Conservation (phyloP, 2,113 vertebrate genomes). For the Scytalopus superciliaris region DNA sequence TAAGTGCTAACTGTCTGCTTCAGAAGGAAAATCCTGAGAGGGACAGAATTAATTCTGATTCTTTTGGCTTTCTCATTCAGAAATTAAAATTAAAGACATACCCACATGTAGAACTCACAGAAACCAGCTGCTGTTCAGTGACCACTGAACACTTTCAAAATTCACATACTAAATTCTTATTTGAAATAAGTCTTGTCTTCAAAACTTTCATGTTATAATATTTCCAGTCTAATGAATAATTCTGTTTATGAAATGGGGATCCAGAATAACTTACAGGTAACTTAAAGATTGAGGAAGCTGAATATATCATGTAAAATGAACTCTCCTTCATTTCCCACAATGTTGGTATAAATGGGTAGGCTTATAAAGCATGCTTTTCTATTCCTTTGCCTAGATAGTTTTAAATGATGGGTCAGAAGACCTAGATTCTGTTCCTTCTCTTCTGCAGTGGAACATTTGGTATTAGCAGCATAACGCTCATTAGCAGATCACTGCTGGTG, state of each 20-base stretch:
- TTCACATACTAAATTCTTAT: background rate
- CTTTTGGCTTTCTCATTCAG: background rate
- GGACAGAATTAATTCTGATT: background rate
- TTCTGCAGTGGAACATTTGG: background rate
- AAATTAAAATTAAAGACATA: background rate
- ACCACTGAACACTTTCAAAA: background rate
- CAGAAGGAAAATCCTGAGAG: background rate
- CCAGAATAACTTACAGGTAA: background rate
- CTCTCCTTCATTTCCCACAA: background rate
- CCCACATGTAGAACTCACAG: background rate
- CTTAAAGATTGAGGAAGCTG: background rate
- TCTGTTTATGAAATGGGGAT: background rate
- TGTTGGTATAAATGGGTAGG: background rate
- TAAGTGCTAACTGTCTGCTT: background rate
- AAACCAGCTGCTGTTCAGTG: background rate
- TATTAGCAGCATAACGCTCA: background rate
- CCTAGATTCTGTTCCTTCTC: background rate
- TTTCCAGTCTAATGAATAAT: conserved; percentile 18
- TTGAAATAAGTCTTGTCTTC: conserved; percentile 17
- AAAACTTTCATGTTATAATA: background rate
- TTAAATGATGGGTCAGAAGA: background rate
- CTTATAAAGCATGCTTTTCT: background rate
- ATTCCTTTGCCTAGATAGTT: background rate
- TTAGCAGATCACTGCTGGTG: background rate
- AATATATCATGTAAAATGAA: background rate